Conservation (phyloP, 2,797 vertebrate genomes). For the Hippoglossus hippoglossus region DNA sequence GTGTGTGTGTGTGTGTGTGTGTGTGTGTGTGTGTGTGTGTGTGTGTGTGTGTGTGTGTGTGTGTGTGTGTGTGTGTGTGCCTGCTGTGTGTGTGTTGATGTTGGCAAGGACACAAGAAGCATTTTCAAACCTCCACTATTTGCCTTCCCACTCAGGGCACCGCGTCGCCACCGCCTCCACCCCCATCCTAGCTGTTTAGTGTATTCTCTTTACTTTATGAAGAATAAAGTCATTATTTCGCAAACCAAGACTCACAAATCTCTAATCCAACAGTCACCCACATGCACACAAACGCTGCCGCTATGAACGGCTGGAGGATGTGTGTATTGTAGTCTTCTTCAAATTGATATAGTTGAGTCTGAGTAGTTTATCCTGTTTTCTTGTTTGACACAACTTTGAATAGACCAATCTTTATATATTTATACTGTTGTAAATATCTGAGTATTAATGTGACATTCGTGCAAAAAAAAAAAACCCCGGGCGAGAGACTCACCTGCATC, state of each 20-base stretch:
- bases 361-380: neutral
- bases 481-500: constrained; percentile 89
- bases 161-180: constrained; percentile 56
- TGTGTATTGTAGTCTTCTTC: neutral
- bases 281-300: constrained; percentile 32
- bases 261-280: constrained; percentile 55
- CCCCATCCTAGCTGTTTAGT: constrained; percentile 57
- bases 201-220: constrained; percentile 59
- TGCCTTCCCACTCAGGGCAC: constrained; percentile 70
- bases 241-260: constrained; percentile 37
- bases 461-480: neutral
- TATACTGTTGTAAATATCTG: neutral
- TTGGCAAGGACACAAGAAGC: constrained; percentile 51
- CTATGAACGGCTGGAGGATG: constrained; percentile 1
- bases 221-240: constrained; percentile 58
- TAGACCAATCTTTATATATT: neutral
- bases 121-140: constrained; percentile 72
- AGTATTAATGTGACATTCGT: neutral
- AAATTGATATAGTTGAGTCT: neutral
- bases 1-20: neutral
- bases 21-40: too few species aligned
- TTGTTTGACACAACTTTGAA: neutral
- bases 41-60: constrained; percentile 1
- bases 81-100: constrained; percentile 21
- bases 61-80: neutral